Base-by-base conservation (phyloP, 2,888 invertebrate genomes). In the Unio delphinus region DNA sequence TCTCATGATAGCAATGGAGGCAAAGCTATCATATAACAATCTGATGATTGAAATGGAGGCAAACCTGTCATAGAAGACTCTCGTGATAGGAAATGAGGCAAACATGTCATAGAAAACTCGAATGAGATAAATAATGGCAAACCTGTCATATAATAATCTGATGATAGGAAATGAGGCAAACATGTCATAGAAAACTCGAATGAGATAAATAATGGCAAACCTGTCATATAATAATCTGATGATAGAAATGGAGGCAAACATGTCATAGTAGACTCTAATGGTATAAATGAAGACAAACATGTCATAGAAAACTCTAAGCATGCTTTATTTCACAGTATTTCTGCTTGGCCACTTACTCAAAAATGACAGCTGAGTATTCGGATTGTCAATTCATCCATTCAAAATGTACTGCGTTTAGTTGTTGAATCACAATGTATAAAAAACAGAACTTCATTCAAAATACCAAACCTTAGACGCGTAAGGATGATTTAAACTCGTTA, bases 401-500 rank as follows among this genome's bases (percentile, higher is more conserved):
- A 70, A 65, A 28, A 75, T 58, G 20, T 55, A n/a, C 61, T 56
- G 54, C 72, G 70, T n/a, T 73, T 68, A 54, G 65, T 55, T 15
- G 62, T 58, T 30, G 67, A 71, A 57, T 73, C 61, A 56, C 62
- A 59, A 55, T 71, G 71, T 55, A 71, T 61, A 54, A 7, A 30
- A 20, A 70, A 73, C 30, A 73, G 68, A 56, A 73, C 66, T 23
- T 71, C 76, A n/a, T 73, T 30, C 11, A 75, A 54, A 0, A 73
- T 55, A 0, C 70, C 71, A 18, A 75, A 55, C 18, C 73, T 45
- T 26, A 34, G 5, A 5, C 6, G 30, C 30, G 66, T 71, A 7
- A 73, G n/a, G 1, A 73, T 58, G 62, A 73, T 69, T 54, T 69
- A 74, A 67, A 76, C 55, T 73, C 76, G 72, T 60, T 7, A 69